These are phyloP conservation scores for Acromyrmex charruanus DNA, from an alignment of 1,140 invertebrate species.

Conservation along the genomic window DNA sequence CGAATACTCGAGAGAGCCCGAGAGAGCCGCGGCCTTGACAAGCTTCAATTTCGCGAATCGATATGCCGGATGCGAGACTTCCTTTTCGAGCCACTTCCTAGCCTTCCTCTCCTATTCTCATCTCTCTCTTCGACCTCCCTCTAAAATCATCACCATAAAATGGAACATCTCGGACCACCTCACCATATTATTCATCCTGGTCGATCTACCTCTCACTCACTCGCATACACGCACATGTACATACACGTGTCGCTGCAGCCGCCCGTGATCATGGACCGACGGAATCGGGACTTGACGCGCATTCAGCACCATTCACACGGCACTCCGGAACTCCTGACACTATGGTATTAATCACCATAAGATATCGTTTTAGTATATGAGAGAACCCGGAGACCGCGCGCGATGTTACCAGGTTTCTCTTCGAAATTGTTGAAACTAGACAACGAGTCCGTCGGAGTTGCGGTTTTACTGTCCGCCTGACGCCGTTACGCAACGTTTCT, in stretches of 20 bases:
- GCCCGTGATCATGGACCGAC: background rate
- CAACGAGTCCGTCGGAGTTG: constrained; percentile 64
- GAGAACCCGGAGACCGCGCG: constrained; percentile 5
- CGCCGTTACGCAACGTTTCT: constrained; percentile 86
- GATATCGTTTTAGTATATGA: background rate
- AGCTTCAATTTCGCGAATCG: constrained; percentile 4
- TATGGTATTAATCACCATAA: background rate
- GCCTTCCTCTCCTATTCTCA: background rate
- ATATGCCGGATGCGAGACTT: background rate
- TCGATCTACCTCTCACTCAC: constrained; percentile 25
- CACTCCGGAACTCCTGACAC: background rate
- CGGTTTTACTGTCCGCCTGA: constrained; percentile 77
- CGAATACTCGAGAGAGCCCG: background rate
- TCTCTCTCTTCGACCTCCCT: background rate
- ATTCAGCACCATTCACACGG: background rate
- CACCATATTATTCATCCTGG: background rate
- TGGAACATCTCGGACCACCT: background rate
- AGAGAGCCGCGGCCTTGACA: background rate
- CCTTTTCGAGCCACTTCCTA: background rate
- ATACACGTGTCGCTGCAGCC: constrained; percentile 3
- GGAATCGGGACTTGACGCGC: constrained; percentile 12
- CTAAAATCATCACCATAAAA: background rate
- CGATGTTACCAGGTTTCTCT: constrained; percentile 33
- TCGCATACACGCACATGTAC: background rate
- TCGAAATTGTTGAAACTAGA: constrained; percentile 72